These are phyloP conservation scores for Hemiscyllium ocellatum DNA, from an alignment of 2,113 vertebrate genomes.

Conservation along the genomic window DNA sequence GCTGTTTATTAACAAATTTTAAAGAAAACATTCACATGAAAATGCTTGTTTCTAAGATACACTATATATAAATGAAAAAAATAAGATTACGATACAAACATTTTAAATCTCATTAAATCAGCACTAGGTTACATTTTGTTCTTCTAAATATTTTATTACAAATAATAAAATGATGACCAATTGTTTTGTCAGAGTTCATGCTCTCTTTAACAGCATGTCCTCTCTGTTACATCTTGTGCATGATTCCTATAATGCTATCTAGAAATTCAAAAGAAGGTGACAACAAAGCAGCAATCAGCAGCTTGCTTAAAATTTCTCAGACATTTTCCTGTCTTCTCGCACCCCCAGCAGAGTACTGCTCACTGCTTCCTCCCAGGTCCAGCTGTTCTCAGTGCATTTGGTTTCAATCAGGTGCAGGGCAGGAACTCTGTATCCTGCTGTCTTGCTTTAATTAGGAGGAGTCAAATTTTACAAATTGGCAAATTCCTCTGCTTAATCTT, in stretches of 20 bases:
- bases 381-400: constrained; percentile 69
- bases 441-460: constrained; percentile 81
- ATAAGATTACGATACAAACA: not conserved
- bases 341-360: constrained; percentile 61
- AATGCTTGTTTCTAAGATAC: too few relatives aligned
- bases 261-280: constrained; percentile 10
- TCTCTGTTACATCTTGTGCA: not conserved
- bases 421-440: constrained; percentile 85
- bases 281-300: constrained; percentile 14
- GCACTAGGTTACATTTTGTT: not conserved
- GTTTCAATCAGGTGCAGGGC: constrained; percentile 86
- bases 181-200: not conserved
- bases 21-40: not conserved
- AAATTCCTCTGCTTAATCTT: constrained; percentile 65
- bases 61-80: not conserved
- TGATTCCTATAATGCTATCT: not conserved
- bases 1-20: not conserved
- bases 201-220: not conserved
- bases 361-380: constrained; percentile 57
- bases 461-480: constrained; percentile 78
- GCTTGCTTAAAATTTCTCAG: not conserved
- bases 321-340: constrained; percentile 5
- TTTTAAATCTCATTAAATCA: not conserved
- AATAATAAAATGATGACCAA: not conserved
- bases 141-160: constrained; percentile 2